phyloP scores from a whole-genome alignment of 2,888 invertebrate species.

The Nemoura dubitans region DNA sequence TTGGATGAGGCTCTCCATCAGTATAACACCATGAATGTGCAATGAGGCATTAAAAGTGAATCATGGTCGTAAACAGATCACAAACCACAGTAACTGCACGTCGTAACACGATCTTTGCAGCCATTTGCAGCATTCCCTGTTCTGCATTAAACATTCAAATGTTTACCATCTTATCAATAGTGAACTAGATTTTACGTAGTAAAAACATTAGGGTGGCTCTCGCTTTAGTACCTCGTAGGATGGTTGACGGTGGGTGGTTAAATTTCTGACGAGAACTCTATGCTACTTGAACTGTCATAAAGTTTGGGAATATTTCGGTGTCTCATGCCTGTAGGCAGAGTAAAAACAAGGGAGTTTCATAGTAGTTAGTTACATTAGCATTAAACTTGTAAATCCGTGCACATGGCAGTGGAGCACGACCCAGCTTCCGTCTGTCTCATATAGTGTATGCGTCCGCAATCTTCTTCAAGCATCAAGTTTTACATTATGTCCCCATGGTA shows the following conservation, averaged over 20 bases:
- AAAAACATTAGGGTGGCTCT: background rate
- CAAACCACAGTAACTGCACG: background rate
- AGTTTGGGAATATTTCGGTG: background rate
- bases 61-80: background rate
- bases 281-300: background rate
- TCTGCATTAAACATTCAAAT: background rate
- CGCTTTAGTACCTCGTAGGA: background rate
- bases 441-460: background rate
- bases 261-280: background rate
- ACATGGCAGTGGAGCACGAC: background rate
- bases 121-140: background rate
- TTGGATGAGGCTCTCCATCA: background rate
- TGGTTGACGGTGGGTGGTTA: background rate
- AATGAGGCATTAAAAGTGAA: constrained; percentile 7
- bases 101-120: background rate
- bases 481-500: background rate
- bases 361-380: background rate
- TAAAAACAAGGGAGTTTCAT: background rate
- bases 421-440: background rate
- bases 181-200: background rate
- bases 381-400: background rate
- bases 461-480: background rate
- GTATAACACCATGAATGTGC: background rate
- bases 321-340: background rate
- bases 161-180: background rate